Evolutionary conservation across 2,888 invertebrate species (phyloP), one percentile per base, ranked within the genome.

Genomic region (Catocala fraxini): DNA sequence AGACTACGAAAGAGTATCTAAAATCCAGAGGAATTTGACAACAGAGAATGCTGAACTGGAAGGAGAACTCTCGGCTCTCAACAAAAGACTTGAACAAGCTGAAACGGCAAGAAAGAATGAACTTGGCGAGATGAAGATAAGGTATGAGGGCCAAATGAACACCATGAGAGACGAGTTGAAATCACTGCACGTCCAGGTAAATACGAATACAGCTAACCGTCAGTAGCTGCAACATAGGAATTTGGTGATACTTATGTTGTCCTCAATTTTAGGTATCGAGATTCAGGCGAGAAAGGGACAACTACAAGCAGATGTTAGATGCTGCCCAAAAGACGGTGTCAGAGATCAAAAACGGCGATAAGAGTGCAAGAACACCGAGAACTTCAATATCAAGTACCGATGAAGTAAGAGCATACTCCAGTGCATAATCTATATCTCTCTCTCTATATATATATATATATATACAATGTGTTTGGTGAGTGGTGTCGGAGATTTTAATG

Each of bases 301-400:
- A 97, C 56, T 98, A 97, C 82, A 97, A 97, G 74, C 98, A 98
- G 84, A 97, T 98, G 97, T 88, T 98, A 46, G 98, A 98, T 82
- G 96, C 97, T 10, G 97, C 98, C 0, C 98, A 98, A 85, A 97
- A 97, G 88, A 96, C 97, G 43, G 97, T 98, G 77, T 95, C 96
- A 0, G 97, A 98, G 71, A 93, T 97, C 25, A 97, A 97, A 85
- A 90, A 87, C 61, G 95, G 96, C 0, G 93, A 92, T 39, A 93
- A 94, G 76, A 80, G 72, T 63, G 65, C 85, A 4, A 92, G 95
- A 73, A 91, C 94, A 56, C 95, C 95, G 49, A 94, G 95, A 58
- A 94, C 95, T 53, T 96, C 97, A 1, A 95, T 96, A 84, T 96
- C 96, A 63, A 97, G 96, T 84, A 96, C 96, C 63, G 97, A 97